Evolutionary conservation across 2,113 vertebrate species (phyloP), one percentile per base, ranked within the genome.

Genomic region (Symphodus melops): DNA sequence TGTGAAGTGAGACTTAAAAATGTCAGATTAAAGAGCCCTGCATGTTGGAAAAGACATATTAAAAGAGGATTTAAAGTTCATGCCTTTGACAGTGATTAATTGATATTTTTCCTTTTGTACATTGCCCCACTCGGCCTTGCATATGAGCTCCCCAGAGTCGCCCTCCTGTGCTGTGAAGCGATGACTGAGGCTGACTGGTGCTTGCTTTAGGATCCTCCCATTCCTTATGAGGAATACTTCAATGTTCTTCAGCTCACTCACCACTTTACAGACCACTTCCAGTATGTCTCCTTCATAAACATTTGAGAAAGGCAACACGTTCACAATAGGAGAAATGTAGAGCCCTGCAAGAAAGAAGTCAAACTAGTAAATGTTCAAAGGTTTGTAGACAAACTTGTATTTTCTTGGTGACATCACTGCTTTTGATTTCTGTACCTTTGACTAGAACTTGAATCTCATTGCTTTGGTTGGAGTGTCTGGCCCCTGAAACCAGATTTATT

Each of bases 241-340:
- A 8, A 86, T 17, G 23, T 75, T 14, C 4, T 10, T 37, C 0
- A 4, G 59, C 3, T 5, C 0, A 0, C 0, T 37, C n/a, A 72
- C 57, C 33, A 93, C 90, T 42, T 37, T 69, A 37, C 94, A 95
- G 12, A 25, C 46, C 59, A 94, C 86, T 8, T 82, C 52, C 1
- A 94, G 5, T 5, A 69, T 0, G 1, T 93, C 92, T 0, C 92
- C 93, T 68, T 95, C 94, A 33, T 53, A 88, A 41, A 94, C 72
- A 0, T 20, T 2, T 0, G 0, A 0, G 0, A 61, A 44, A 14
- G 92, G 92, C 21, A 59, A 25, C 44, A 94, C 72, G 1, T 69
- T 84, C 85, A 95, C 91, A 16, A 60, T 0, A 0, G 92, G 91
- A 41, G 37, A 44, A 52, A 93, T 92, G 11, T 48, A 10, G 37